Conservation (phyloP, 23 tunicate species). For the Phallusia fumigata region DNA sequence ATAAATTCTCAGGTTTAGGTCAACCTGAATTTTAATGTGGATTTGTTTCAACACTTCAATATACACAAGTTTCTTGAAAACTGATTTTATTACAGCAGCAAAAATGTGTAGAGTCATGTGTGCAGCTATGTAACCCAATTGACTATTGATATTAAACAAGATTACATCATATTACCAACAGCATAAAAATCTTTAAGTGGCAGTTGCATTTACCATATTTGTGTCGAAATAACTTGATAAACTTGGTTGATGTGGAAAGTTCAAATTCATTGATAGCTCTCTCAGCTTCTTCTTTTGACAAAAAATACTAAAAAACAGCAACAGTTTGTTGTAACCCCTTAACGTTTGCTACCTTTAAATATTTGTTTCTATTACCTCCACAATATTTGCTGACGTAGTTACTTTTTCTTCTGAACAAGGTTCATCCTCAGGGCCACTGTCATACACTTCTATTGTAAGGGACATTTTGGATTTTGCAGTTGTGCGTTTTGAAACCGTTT, state of each 20-base stretch:
- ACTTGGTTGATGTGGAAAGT: slow-evolving; percentile 11
- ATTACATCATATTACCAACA: not conserved
- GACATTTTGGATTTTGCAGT: not conserved
- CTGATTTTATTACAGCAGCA: too few relatives aligned
- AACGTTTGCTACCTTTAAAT: not conserved
- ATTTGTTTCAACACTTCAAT: too few relatives aligned
- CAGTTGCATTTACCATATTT: not conserved
- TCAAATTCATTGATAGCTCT: slow-evolving; percentile 12
- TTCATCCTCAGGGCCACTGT: slow-evolving; percentile 1
- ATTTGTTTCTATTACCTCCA: not conserved
- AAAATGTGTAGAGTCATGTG: too few relatives aligned
- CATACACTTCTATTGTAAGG: slow-evolving; percentile 5
- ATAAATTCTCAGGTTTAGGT: too few relatives aligned
- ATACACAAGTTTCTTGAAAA: too few relatives aligned
- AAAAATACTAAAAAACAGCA: not conserved
- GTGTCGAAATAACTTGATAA: not conserved
- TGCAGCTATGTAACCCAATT: not conserved
- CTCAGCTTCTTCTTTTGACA: slow-evolving; percentile 12
- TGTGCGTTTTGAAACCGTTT: not conserved
- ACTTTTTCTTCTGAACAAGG: not conserved
- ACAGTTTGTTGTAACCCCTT: not conserved
- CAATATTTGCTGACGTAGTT: not conserved
- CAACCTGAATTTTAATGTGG: too few relatives aligned
- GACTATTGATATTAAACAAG: not conserved
- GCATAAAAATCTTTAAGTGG: not conserved